Evolutionary conservation across 2,113 vertebrate genomes (phyloP).

Genomic region (Cyanoramphus novaezelandiae): DNA sequence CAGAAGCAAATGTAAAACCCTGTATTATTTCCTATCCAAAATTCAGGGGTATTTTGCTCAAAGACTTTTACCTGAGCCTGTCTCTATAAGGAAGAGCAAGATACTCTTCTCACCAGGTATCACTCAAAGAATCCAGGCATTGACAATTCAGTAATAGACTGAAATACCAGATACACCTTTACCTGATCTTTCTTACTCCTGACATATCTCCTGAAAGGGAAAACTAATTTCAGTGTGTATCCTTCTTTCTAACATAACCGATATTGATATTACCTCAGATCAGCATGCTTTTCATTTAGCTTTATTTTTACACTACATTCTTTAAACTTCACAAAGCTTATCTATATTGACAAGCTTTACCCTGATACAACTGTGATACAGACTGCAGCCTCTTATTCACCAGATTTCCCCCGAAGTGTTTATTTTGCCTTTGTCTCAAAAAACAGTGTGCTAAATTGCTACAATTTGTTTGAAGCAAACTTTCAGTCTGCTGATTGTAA

Average conservation of each 20-base stretch:
- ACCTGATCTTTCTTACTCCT: not conserved
- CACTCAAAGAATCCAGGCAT: not conserved
- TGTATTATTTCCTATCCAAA: not conserved
- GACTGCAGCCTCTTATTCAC: not conserved
- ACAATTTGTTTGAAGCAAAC: not conserved
- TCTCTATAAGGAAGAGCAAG: not conserved
- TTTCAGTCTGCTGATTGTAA: accelerated
- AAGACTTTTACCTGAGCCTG: not conserved
- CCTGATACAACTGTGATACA: not conserved
- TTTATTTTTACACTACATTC: not conserved
- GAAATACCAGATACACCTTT: not conserved
- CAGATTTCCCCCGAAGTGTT: not conserved
- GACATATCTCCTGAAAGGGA: not conserved
- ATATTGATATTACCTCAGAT: not conserved
- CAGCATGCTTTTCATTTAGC: not conserved
- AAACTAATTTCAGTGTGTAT: not conserved
- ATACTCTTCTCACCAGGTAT: not conserved
- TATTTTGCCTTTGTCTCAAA: not conserved
- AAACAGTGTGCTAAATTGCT: not conserved
- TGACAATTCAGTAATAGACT: not conserved
- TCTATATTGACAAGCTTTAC: not conserved
- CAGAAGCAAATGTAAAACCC: not conserved
- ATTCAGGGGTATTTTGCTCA: not conserved
- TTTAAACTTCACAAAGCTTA: not conserved
- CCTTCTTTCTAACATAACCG: not conserved